Conservation (phyloP, 1,140 invertebrate genomes). For the Leptinotarsa texana region DNA sequence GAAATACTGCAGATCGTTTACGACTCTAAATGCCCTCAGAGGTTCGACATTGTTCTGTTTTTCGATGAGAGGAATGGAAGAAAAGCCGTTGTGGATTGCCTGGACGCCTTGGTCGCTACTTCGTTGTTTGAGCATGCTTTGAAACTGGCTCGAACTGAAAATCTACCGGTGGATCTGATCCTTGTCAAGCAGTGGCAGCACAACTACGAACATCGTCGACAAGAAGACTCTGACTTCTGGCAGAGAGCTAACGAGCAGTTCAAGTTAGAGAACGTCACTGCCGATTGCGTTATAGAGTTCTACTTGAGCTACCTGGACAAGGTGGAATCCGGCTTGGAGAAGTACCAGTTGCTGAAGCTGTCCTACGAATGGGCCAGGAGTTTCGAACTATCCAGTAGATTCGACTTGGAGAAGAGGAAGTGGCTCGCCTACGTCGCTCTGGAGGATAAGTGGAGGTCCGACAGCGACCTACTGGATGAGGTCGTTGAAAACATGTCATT, state of each 20-base stretch:
- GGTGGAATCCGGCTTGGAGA: conserved; percentile 54
- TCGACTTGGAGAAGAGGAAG: conserved; percentile 61
- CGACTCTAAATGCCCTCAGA: conserved; percentile 51
- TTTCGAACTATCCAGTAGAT: conserved; percentile 54
- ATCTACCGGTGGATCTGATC: conserved; percentile 58
- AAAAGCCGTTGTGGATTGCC: conserved; percentile 57
- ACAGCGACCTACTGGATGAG: conserved; percentile 6
- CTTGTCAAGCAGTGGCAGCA: conserved; percentile 60
- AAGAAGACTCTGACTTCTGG: conserved; percentile 58
- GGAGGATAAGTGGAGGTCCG: conserved; percentile 39
- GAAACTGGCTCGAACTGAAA: conserved; percentile 60
- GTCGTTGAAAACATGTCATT: conserved; percentile 30
- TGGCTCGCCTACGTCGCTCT: conserved; percentile 59
- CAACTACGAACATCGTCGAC: conserved; percentile 51
- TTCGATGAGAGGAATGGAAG: conserved; percentile 48
- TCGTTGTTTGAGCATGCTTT: conserved; percentile 62
- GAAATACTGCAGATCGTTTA: conserved; percentile 60
- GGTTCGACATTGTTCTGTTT: conserved; percentile 51
- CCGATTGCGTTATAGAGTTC: conserved; percentile 61
- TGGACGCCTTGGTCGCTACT: conserved; percentile 58
- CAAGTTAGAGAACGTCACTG: conserved; percentile 59
- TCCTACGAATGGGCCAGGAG: conserved; percentile 61
- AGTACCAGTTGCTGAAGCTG: conserved; percentile 60
- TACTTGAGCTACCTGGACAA: conserved; percentile 59
- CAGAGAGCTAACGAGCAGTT: conserved; percentile 63